Evolutionary conservation across 2,888 invertebrate species (phyloP).

Genomic region (Panzeria rudis): DNA sequence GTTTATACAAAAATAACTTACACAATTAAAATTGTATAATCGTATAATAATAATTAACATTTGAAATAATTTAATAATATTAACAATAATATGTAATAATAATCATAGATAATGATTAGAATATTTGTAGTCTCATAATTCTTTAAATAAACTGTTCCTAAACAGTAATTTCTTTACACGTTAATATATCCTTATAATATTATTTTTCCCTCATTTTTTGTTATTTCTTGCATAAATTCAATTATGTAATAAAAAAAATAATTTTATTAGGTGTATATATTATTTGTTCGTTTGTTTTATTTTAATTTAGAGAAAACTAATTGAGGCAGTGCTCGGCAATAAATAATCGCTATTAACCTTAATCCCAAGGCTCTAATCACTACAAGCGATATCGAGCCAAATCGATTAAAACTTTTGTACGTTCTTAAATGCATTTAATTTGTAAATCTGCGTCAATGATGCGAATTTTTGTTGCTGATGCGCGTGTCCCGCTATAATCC

Average conservation of each 20-base stretch:
- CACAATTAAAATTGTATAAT: conserved; percentile 40
- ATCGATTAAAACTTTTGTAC: too few relatives aligned
- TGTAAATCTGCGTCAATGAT: too few relatives aligned
- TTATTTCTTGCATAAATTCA: conserved; percentile 47
- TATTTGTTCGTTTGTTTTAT: conserved; percentile 8
- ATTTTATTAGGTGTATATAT: conserved; percentile 56
- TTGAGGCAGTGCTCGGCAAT: too few relatives aligned
- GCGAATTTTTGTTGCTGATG: too few relatives aligned
- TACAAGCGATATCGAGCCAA: too few relatives aligned
- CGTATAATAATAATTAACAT: conserved; percentile 18
- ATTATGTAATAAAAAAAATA: conserved; percentile 61
- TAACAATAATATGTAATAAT: conserved; percentile 1
- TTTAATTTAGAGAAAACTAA: neutral
- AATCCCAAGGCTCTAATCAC: too few relatives aligned
- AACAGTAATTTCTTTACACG: conserved; percentile 54
- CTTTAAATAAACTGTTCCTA: conserved; percentile 61
- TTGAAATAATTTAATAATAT: neutral
- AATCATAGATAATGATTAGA: conserved; percentile 40
- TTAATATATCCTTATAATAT: conserved; percentile 22
- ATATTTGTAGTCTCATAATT: conserved; percentile 58
- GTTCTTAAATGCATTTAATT: too few relatives aligned
- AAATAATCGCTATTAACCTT: too few relatives aligned
- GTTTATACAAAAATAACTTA: conserved; percentile 19
- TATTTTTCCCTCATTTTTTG: conserved; percentile 32
- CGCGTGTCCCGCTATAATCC: too few relatives aligned